phyloP scores from a whole-genome alignment of 1,140 invertebrate species.

The Tetramorium parvispinum region DNA sequence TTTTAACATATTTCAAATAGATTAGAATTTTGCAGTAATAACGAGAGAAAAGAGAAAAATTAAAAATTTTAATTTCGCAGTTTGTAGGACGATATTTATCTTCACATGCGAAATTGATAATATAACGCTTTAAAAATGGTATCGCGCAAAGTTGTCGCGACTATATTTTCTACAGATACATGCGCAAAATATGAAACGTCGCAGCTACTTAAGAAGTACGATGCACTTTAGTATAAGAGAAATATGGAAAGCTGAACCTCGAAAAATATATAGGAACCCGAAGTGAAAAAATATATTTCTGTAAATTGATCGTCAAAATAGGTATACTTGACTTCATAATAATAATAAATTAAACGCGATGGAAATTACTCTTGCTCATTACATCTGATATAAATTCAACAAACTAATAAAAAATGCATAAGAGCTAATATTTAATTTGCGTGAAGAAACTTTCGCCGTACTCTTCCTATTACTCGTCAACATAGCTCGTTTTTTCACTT shows the following conservation, averaged over 20 bases:
- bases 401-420: not conserved
- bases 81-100: constrained; percentile 11
- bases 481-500: not conserved
- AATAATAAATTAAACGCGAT: constrained; percentile 42
- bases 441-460: not conserved
- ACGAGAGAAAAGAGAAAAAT: not conserved
- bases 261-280: constrained; percentile 24
- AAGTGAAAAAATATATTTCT: constrained; percentile 31
- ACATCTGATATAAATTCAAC: constrained; percentile 13
- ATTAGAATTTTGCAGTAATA: not conserved
- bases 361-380: constrained; percentile 27
- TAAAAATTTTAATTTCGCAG: not conserved
- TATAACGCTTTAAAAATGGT: constrained; percentile 26
- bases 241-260: constrained; percentile 5
- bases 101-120: constrained; percentile 28
- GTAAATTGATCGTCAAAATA: constrained; percentile 26
- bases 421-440: constrained; percentile 38
- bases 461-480: constrained; percentile 2
- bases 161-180: constrained; percentile 37
- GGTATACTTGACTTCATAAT: constrained; percentile 35
- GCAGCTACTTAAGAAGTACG: constrained; percentile 33
- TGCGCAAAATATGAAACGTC: constrained; percentile 37
- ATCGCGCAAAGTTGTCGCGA: constrained; percentile 31
- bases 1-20: not conserved
- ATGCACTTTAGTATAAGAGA: constrained; percentile 26